Base-by-base conservation (phyloP, 2,797 vertebrate species). In the Syndactyla subalaris region DNA sequence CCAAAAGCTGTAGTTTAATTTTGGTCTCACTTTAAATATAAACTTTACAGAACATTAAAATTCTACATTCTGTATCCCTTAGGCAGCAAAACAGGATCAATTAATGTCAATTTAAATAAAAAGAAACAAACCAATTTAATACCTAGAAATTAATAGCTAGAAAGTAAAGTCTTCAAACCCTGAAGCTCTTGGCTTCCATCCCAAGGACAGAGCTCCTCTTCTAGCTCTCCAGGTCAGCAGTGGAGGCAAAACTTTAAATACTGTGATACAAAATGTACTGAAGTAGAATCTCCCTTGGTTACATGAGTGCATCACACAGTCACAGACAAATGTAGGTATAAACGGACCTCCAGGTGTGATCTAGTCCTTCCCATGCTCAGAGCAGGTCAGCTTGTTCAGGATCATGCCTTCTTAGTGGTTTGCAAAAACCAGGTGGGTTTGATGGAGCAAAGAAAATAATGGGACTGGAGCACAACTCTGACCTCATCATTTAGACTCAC, bases 1-100 rank as follows among this genome's bases (percentile, higher is more conserved):
- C 86, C 93, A 94, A 57, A 90, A 82, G 48, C 10, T 74, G 41
- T 57, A 87, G 67, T 43, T 93, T 59, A 82, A 81, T 92, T 84
- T 92, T 72, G 59, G n/a, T 76, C 29, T 89, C 77, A 38, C 55
- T 95, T 90, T 34, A 76, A 96, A 95, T 88, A 93, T 62, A 95
- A 95, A 85, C 77, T 72, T 86, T 62, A 57, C 21, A 73, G 67
- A 90, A 73, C 67, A 74, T 89, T 82, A 74, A 93, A 91, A 63
- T 46, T 67, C 41, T 71, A 52, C 8, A 52, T 85, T 82, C 91
- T 79, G 30, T 70, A 71, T 93, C 67, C 74, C 57, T 79, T 41
- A 90, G 72, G 80, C 71, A 70, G 46, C 30, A 74, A 66, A 12
- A 76, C 90, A 84, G 19, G 48, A 86, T 48, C 46, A 81, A 59